Conservation (phyloP, 2,797 vertebrate species). For the Hyperoplus lanceolatus region DNA sequence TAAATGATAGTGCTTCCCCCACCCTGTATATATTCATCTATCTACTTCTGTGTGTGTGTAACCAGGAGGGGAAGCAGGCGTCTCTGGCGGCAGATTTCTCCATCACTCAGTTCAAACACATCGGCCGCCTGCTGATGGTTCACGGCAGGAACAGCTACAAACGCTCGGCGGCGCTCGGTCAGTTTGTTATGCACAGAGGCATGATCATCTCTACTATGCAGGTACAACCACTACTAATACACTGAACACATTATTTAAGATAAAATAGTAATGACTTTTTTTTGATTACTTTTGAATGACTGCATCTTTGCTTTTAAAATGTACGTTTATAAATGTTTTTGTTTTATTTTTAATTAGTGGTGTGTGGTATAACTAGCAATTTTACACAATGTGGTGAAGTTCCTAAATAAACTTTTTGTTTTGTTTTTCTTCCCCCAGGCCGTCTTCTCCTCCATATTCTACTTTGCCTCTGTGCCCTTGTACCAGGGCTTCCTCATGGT, state of each 20-base stretch:
- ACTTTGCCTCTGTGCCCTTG: slow-evolving; percentile 96
- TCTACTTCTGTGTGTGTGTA: slow-evolving; percentile 9
- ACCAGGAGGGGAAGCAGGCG: slow-evolving; percentile 96
- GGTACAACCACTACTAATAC: slow-evolving; percentile 73
- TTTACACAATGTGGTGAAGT: slow-evolving; percentile 8
- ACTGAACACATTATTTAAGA: too few relatives aligned
- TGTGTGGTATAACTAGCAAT: background rate
- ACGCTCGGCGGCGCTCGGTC: slow-evolving; percentile 95
- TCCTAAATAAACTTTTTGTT: slow-evolving; percentile 1
- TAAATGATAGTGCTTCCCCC: background rate
- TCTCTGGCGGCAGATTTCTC: slow-evolving; percentile 98
- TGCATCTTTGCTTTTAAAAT: background rate
- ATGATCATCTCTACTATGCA: slow-evolving; percentile 99
- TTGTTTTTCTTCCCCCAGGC: slow-evolving; percentile 84
- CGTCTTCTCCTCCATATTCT: slow-evolving; percentile 98
- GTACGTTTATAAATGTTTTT: background rate
- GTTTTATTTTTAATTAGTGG: background rate
- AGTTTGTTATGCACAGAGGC: slow-evolving; percentile 98
- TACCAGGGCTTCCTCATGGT: slow-evolving; percentile 99
- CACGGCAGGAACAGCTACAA: slow-evolving; percentile 99
- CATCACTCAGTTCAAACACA: slow-evolving; percentile 95
- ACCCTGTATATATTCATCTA: background rate
- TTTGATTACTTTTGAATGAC: too few relatives aligned
- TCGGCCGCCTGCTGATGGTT: slow-evolving; percentile 96
- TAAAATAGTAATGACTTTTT: too few relatives aligned